phyloP scores from a whole-genome alignment of 2,113 vertebrate species.

The Corydoras sp. region DNA sequence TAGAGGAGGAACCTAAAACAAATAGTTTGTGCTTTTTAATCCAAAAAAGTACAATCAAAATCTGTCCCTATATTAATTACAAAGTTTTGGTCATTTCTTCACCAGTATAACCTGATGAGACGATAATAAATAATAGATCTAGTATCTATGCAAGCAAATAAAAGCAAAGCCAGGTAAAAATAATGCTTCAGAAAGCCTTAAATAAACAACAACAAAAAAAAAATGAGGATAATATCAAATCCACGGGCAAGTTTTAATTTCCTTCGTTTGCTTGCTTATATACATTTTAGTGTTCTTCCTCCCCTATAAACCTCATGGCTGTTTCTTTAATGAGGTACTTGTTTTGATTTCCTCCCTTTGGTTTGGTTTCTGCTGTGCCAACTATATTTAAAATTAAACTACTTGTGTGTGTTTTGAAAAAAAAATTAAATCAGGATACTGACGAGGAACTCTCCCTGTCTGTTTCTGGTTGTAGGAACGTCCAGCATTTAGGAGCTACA shows the following conservation, averaged over 20 bases:
- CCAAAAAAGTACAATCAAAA: no score
- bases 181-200: no score
- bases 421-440: no score
- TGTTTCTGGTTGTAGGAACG: conserved; percentile 4
- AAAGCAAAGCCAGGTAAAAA: no score
- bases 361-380: background rate
- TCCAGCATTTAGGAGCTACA: conserved; percentile 18
- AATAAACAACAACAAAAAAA: background rate
- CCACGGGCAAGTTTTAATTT: background rate
- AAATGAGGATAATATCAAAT: background rate
- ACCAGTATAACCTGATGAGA: no score
- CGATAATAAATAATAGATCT: no score
- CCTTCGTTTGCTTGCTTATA: no score
- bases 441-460: background rate
- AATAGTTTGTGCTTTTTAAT: no score
- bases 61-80: no score
- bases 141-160: no score
- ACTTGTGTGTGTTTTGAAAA: background rate
- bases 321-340: background rate
- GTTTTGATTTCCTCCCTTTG: background rate
- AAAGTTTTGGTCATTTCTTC: no score
- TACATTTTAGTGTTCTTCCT: background rate
- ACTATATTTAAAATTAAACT: background rate
- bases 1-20: no score
- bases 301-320: background rate